phyloP scores from a whole-genome alignment of 2,888 invertebrate species.

The Metallyticus violacea region DNA sequence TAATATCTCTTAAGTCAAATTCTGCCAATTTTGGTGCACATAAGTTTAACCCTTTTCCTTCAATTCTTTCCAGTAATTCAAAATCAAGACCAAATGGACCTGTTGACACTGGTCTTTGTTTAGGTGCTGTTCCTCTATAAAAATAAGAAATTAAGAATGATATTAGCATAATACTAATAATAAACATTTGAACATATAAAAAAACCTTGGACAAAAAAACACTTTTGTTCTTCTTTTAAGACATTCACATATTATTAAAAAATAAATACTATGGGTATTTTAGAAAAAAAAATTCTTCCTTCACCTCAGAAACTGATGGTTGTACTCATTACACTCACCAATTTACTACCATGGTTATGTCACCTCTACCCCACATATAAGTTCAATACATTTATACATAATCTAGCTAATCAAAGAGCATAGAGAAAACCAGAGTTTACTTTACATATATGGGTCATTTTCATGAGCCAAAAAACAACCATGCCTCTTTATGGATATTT shows the following conservation, averaged over 20 bases:
- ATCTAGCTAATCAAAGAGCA: neutral
- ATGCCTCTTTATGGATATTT: no score
- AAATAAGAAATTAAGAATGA: no score
- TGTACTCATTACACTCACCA: neutral
- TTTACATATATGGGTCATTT: no score
- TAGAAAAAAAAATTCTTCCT: neutral
- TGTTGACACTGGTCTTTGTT: conserved; percentile 50
- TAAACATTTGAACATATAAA: neutral
- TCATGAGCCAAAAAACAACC: no score
- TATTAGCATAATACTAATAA: no score
- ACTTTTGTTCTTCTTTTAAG: no score
- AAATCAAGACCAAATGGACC: conserved; percentile 80
- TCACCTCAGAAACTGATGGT: neutral
- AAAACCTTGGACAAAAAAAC: neutral
- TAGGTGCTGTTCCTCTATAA: conserved; percentile 33
- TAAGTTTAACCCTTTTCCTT: conserved; percentile 41
- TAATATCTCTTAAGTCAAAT: conserved; percentile 41
- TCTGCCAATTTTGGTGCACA: conserved; percentile 38
- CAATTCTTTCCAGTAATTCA: conserved; percentile 66
- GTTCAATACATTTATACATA: neutral
- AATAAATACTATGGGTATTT: neutral
- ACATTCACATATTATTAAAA: no score
- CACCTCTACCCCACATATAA: neutral
- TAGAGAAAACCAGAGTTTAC: neutral
- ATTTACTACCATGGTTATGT: neutral